Evolutionary conservation across 2,113 vertebrate genomes (phyloP).

Genomic region (Anser cygnoides): DNA sequence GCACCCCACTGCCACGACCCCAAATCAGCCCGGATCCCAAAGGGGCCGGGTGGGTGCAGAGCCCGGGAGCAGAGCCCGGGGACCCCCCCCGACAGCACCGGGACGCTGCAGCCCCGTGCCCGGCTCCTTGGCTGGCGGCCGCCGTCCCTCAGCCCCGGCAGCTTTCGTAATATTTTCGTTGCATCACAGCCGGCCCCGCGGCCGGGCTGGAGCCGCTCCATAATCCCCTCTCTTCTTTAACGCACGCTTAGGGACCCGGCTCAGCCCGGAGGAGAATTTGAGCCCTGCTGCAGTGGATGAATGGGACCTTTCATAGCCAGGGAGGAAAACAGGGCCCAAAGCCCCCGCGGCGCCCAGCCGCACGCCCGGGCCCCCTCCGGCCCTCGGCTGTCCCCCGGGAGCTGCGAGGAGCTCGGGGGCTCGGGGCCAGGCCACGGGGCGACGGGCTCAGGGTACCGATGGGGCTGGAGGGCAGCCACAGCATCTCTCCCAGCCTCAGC

Average conservation of each 20-base stretch:
- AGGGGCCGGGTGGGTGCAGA: not conserved
- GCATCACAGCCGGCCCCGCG: slow-evolving; percentile 25
- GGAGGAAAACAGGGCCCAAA: slow-evolving; percentile 3
- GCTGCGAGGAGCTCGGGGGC: not conserved
- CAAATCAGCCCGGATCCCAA: not conserved
- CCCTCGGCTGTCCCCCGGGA: accelerated
- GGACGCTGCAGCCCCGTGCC: not conserved
- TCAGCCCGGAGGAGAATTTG: slow-evolving; percentile 42
- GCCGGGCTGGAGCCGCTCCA: slow-evolving; percentile 1
- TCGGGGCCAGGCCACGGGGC: not conserved
- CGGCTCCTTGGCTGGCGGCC: not conserved
- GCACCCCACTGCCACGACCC: accelerated
- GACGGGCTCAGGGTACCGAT: accelerated
- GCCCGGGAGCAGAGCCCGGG: not conserved
- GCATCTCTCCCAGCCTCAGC: accelerated
- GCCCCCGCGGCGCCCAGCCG: not conserved
- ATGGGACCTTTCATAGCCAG: slow-evolving; percentile 41
- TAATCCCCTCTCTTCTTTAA: slow-evolving; percentile 42
- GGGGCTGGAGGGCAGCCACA: not conserved
- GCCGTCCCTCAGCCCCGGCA: not conserved
- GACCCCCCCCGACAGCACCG: not conserved
- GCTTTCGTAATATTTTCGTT: slow-evolving; percentile 34
- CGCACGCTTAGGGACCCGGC: slow-evolving; percentile 1
- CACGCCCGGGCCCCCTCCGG: not conserved
- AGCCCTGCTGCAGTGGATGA: not conserved